Percentiles rank a stretch among this genome's conserved stretches.
These are phyloP conservation scores for Chymomyza costata DNA, from an alignment of 1,140 invertebrate genomes.

Conservation along the genomic window DNA sequence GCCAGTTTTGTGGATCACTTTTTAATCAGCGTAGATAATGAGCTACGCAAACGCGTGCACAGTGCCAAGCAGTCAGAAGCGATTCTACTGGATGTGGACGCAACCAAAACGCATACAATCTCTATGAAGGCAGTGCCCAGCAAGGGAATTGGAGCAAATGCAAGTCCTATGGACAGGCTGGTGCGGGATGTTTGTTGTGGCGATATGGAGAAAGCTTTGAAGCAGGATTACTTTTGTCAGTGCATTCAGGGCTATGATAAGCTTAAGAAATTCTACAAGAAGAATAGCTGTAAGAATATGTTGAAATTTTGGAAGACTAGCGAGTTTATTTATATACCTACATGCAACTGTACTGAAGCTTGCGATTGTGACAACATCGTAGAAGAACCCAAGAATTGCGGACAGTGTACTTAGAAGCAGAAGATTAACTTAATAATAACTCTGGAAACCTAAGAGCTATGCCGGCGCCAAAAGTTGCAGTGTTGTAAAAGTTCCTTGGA, in stretches of 20 bases:
- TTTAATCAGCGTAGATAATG: conserved; percentile 36
- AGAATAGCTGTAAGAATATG: conserved; percentile 14
- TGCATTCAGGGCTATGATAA: conserved; percentile 14
- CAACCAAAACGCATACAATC: conserved; percentile 23
- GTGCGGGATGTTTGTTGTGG: conserved; percentile 36
- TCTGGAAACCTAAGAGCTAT: no score
- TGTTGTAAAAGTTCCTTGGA: no score
- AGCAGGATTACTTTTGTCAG: conserved; percentile 28
- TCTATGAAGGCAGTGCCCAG: conserved; percentile 29
- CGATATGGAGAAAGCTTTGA: conserved; percentile 14
- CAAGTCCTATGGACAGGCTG: conserved; percentile 24
- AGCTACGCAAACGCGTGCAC: conserved; percentile 23
- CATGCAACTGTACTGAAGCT: background rate
- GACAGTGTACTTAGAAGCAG: no score
- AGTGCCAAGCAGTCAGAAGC: conserved; percentile 20
- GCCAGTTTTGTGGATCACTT: conserved; percentile 36
- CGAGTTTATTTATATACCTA: conserved; percentile 45
- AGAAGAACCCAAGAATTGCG: no score
- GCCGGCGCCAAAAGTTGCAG: no score
- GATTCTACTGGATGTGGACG: conserved; percentile 40
- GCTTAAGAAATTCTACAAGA: conserved; percentile 6
- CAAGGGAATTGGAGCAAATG: background rate
- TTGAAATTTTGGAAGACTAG: conserved; percentile 50
- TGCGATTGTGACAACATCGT: conserved; percentile 24
- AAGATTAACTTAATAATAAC: no score